These are phyloP conservation scores for Zoanthus sansibaricus DNA, from an alignment of 92 coral and sea anemone species.

Conservation along the genomic window DNA sequence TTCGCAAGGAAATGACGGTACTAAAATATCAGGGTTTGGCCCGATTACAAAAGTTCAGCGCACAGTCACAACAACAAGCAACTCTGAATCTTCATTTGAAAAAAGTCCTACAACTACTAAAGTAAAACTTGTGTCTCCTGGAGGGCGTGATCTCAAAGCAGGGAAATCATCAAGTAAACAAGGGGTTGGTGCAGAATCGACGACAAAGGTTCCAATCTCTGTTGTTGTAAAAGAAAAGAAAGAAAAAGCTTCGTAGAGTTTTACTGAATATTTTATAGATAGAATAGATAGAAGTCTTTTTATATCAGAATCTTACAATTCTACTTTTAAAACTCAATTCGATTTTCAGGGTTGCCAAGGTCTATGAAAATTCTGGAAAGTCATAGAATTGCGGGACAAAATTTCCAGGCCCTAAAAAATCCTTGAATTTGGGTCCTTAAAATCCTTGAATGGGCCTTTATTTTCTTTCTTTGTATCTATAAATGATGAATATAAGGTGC, in stretches of 20 bases:
- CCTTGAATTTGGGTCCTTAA: too few relatives aligned
- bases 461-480: too few relatives aligned
- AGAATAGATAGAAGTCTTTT: not conserved
- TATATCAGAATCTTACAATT: not conserved
- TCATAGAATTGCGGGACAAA: too few relatives aligned
- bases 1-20: not conserved
- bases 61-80: conserved; percentile 17
- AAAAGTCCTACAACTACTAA: conserved; percentile 5
- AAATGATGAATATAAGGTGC: too few relatives aligned
- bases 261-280: not conserved
- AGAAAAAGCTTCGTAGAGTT: not conserved
- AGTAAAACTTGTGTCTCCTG: conserved; percentile 23
- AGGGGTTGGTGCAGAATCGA: not conserved
- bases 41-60: conserved; percentile 26
- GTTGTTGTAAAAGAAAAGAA: not conserved
- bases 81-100: conserved; percentile 23
- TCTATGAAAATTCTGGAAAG: too few relatives aligned
- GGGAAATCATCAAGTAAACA: not conserved
- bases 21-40: conserved; percentile 11
- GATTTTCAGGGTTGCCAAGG: too few relatives aligned
- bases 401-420: too few relatives aligned
- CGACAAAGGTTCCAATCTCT: not conserved
- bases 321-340: not conserved
- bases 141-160: not conserved
- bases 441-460: too few relatives aligned